Conservation (phyloP, 2,797 vertebrate genomes). For the Gadopsis bispinosus region DNA sequence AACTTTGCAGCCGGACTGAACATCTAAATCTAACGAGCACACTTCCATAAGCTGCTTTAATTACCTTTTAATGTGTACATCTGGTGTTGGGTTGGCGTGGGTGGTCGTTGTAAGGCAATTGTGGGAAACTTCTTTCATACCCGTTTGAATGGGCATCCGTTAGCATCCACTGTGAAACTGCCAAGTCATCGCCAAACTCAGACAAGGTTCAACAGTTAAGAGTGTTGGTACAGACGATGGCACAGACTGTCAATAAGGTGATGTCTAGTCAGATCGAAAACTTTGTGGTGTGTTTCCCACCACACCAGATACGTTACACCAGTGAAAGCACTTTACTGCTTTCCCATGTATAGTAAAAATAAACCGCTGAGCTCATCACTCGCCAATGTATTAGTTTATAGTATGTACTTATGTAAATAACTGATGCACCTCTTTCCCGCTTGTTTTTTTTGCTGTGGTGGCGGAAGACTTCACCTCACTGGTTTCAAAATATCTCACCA, state of each 20-base stretch:
- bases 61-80: neutral
- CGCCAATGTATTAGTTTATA: neutral
- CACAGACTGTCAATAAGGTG: conserved; percentile 35
- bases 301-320: conserved; percentile 68
- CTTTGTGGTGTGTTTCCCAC: conserved; percentile 44
- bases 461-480: neutral
- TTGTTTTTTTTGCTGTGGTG: neutral
- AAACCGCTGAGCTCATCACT: conserved; percentile 30
- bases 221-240: conserved; percentile 15
- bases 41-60: neutral
- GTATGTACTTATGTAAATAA: neutral
- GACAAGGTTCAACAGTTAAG: conserved; percentile 25
- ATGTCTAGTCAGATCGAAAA: conserved; percentile 63
- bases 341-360: conserved; percentile 19
- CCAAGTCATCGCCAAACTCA: conserved; percentile 57
- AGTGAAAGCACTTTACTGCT: conserved; percentile 47
- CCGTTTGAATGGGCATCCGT: conserved; percentile 29
- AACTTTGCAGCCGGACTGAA: neutral
- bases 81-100: neutral
- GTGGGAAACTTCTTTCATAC: conserved; percentile 35
- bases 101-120: conserved; percentile 4
- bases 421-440: neutral
- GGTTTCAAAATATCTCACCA: too few relatives aligned
- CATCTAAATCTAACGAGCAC: neutral
- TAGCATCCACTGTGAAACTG: conserved; percentile 57